Evolutionary conservation across 2,888 invertebrate genomes (phyloP).

Genomic region (Lepidocyrtoides sp.): DNA sequence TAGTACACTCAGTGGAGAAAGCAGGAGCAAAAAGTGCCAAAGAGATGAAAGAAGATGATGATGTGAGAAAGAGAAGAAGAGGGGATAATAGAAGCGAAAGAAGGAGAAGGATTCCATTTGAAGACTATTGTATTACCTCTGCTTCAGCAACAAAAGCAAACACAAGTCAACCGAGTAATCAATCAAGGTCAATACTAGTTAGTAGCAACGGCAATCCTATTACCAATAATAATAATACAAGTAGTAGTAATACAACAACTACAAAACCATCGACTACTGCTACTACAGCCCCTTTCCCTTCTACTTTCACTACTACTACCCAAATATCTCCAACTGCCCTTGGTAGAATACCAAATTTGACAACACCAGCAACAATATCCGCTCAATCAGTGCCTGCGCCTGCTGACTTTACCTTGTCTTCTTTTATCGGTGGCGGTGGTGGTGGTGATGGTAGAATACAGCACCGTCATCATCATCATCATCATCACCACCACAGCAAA

Average conservation of each 20-base stretch:
- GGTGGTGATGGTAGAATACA: slow-evolving; percentile 1
- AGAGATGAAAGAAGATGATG: neutral
- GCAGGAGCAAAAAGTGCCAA: slow-evolving; percentile 1
- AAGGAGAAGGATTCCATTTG: slow-evolving; percentile 53
- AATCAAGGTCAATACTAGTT: slow-evolving; percentile 62
- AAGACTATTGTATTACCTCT: slow-evolving; percentile 6
- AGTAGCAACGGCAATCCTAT: slow-evolving; percentile 32
- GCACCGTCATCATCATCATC: too few species aligned
- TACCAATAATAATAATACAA: neutral
- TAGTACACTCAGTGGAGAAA: neutral
- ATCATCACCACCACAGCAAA: slow-evolving; percentile 40
- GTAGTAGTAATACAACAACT: neutral
- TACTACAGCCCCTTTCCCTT: neutral
- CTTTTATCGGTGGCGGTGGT: neutral
- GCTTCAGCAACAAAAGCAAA: slow-evolving; percentile 1
- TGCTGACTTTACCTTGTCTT: slow-evolving; percentile 36
- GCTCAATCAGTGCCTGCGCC: slow-evolving; percentile 72
- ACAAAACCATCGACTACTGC: neutral
- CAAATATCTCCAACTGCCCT: neutral
- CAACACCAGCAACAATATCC: slow-evolving; percentile 43
- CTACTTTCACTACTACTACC: neutral
- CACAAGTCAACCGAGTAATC: slow-evolving; percentile 62
- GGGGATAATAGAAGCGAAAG: slow-evolving; percentile 30
- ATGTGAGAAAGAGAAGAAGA: neutral
- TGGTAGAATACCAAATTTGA: slow-evolving; percentile 46